phyloP scores from a whole-genome alignment of 2,888 invertebrate genomes.

The Gastracanthus pulcherrimus region DNA sequence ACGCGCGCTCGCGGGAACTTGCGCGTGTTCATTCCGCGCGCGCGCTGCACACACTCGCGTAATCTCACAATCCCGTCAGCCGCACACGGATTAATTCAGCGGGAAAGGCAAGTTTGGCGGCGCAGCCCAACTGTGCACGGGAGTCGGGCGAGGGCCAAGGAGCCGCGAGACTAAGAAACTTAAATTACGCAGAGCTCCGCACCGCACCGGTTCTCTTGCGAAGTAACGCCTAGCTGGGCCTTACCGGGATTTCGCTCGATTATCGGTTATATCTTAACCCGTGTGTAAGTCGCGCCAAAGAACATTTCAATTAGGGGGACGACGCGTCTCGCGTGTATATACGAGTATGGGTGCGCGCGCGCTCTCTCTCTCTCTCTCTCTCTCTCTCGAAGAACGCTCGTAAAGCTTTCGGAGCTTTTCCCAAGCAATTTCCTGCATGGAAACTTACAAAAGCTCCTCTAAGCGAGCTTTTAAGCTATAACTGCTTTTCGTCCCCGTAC shows the following conservation, averaged over 20 bases:
- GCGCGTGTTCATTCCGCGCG: slow-evolving; percentile 62
- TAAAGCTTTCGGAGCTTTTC: slow-evolving; percentile 52
- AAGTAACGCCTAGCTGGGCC: background rate
- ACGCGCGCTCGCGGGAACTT: background rate
- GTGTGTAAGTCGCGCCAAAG: slow-evolving; percentile 54
- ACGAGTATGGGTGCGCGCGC: background rate
- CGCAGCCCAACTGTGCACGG: background rate
- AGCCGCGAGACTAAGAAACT: slow-evolving; percentile 64
- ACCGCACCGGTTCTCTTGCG: background rate
- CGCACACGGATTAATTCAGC: slow-evolving; percentile 62
- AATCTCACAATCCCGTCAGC: slow-evolving; percentile 65
- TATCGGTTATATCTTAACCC: slow-evolving; percentile 63
- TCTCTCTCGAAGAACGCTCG: slow-evolving; percentile 7
- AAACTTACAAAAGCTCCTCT: slow-evolving; percentile 53
- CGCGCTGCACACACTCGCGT: slow-evolving; percentile 58
- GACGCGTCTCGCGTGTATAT: background rate
- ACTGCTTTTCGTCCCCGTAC: slow-evolving; percentile 29
- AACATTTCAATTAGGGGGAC: slow-evolving; percentile 64
- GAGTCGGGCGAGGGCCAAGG: background rate
- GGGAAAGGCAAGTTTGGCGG: slow-evolving; percentile 57
- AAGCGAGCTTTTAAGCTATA: slow-evolving; percentile 54
- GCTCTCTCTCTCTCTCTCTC: background rate
- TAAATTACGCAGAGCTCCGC: slow-evolving; percentile 67
- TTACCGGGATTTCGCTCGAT: slow-evolving; percentile 60
- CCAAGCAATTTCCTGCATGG: slow-evolving; percentile 56